phyloP scores from a whole-genome alignment of 2,113 vertebrate species.

The Microcebus murinus region DNA sequence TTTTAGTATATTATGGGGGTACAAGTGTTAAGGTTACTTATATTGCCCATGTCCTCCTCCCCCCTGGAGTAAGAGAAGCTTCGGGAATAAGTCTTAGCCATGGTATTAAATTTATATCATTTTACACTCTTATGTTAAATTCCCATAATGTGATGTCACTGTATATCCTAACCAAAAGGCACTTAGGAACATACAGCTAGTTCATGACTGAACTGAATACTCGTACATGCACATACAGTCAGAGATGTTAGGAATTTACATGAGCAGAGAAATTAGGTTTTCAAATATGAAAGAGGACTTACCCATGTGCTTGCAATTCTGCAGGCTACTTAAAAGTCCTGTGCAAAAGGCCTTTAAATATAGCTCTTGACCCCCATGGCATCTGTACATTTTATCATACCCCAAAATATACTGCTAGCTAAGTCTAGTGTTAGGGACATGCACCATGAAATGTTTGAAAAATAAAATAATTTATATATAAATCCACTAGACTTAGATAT shows the following conservation, averaged over 20 bases:
- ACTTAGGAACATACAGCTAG: background rate
- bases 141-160: background rate
- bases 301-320: background rate
- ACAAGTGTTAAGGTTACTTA: no score
- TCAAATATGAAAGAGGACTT: background rate
- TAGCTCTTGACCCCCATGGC: background rate
- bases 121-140: background rate
- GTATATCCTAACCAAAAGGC: background rate
- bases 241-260: constrained; percentile 24
- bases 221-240: background rate
- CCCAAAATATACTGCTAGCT: background rate
- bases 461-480: constrained; percentile 33
- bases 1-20: no score
- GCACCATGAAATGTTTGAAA: background rate
- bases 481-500: background rate
- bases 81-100: background rate
- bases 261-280: constrained; percentile 2
- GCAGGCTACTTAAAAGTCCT: background rate
- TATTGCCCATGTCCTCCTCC: no score
- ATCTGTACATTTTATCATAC: background rate
- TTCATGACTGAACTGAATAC: background rate
- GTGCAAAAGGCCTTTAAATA: background rate
- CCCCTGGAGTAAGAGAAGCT: no score
- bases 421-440: background rate
- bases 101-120: background rate